Base-by-base conservation (phyloP, 2,888 invertebrate species). In the Pheosia tremula region DNA sequence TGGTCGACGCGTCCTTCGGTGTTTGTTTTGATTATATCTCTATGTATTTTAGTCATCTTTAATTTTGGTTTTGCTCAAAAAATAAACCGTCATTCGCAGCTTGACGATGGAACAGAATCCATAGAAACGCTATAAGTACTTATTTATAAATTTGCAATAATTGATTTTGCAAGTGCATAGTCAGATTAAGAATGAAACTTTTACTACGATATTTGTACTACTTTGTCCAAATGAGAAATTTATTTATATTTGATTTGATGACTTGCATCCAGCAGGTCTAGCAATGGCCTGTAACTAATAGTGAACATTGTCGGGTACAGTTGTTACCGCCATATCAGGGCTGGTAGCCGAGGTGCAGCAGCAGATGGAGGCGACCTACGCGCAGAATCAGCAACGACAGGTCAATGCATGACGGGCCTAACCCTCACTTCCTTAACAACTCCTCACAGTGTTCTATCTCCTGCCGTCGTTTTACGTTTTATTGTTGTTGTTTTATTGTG, bases 271-370 rank as follows among this genome's bases (percentile, higher is more conserved):
- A 24, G 24, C 24, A 24, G 24, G 24, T 24, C 24, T 24, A 24
- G 24, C 24, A 24, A 24, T 24, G 24, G 24, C 24, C 24, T 24
- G 24, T 50, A 68, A 76, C 69, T 82, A 81, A 82, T 72, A 41
- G 61, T 68, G 56, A 64, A 68, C 66, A 69, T 89, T 89, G 71
- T 87, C 81, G 85, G 81, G 81, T 75, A 87, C 95, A 96, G 96
- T 96, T 95, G 96, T 96, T 91, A 95, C 96, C 93, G 96, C 96
- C 90, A 96, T 96, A 94, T 96, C 96, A 88, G 96, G 96, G 88
- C 96, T 97, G 91, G 95, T 97, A 94, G 96, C 96, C 80, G 96
- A 96, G 91, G 96, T 97, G 94, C 96, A 96, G 91, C 96, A 96
- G 87, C 96, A 96, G 94, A 93, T 95, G 94, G 94, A 96, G 89